These are phyloP conservation scores for Xyliphius kryptos DNA, from an alignment of 2,113 vertebrate species.

Conservation along the genomic window DNA sequence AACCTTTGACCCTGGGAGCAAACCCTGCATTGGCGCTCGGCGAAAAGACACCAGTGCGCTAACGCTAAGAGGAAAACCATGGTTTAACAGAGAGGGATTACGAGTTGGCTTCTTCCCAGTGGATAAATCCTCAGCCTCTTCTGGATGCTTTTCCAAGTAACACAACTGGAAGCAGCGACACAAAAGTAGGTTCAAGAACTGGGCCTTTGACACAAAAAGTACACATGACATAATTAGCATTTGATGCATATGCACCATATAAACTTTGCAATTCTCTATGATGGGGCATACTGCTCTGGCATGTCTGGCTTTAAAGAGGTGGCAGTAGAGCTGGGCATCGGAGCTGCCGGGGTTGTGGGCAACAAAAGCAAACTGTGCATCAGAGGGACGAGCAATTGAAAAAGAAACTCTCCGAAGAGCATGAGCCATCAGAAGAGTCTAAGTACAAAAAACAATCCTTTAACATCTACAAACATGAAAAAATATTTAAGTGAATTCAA, in stretches of 20 bases:
- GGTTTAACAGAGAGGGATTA: conserved; percentile 68
- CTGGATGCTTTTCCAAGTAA: conserved; percentile 78
- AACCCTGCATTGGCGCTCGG: conserved; percentile 66
- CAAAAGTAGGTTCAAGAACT: conserved; percentile 83
- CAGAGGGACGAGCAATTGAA: conserved; percentile 66
- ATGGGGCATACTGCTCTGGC: conserved; percentile 58
- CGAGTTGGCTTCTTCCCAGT: conserved; percentile 33
- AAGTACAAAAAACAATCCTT: too few species aligned
- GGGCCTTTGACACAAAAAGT: conserved; percentile 61
- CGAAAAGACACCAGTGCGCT: conserved; percentile 87
- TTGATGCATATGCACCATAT: not conserved
- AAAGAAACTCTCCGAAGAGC: conserved; percentile 79
- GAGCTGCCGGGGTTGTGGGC: conserved; percentile 78
- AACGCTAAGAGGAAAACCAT: conserved; percentile 83
- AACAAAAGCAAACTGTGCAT: conserved; percentile 84
- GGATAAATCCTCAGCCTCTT: conserved; percentile 56
- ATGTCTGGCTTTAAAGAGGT: conserved; percentile 80
- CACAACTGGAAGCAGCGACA: conserved; percentile 90
- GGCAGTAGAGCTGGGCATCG: conserved; percentile 77
- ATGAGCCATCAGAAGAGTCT: conserved; percentile 91
- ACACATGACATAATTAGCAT: not conserved
- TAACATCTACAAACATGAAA: too few species aligned
- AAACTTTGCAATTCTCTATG: not conserved
- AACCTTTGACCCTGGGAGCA: conserved; percentile 51
- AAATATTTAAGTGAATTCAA: conserved; percentile 47